Evolutionary conservation across 2,888 invertebrate species (phyloP).

Genomic region (Spodoptera littoralis): DNA sequence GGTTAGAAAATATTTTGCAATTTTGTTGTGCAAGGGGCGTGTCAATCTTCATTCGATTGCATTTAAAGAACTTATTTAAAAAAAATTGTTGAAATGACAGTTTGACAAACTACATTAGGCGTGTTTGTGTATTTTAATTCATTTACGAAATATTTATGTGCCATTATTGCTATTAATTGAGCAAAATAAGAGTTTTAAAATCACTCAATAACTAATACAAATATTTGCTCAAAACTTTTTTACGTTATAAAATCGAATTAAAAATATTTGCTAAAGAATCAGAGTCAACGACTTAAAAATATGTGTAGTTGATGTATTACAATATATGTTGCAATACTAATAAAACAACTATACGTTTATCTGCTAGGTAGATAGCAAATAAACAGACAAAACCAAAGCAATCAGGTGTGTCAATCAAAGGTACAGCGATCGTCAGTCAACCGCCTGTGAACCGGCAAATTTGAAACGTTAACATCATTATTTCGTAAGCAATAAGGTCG

Average conservation of each 20-base stretch:
- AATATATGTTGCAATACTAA: too few species aligned
- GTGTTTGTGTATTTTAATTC: background rate
- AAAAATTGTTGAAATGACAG: conserved; percentile 5
- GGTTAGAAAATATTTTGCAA: background rate
- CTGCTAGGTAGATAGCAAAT: conserved; percentile 20
- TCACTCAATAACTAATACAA: too few species aligned
- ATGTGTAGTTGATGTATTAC: too few species aligned
- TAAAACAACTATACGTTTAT: background rate
- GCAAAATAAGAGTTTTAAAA: too few species aligned
- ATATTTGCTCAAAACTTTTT: too few species aligned
- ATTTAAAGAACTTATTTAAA: conserved; percentile 7
- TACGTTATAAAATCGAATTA: too few species aligned
- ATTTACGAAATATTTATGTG: background rate
- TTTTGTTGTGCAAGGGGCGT: conserved; percentile 7
- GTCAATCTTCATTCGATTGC: conserved; percentile 32
- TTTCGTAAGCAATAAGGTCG: too few species aligned
- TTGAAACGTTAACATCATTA: too few species aligned
- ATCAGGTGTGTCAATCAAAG: conserved; percentile 51
- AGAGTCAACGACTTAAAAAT: too few species aligned
- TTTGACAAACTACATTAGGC: conserved; percentile 14
- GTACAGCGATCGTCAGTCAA: conserved; percentile 22
- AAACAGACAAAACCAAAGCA: conserved; percentile 32
- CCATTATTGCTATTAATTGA: too few species aligned
- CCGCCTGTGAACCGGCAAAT: too few species aligned
- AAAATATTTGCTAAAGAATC: too few species aligned